Evolutionary conservation across 2,888 invertebrate genomes (phyloP), one percentile per base, ranked within the genome.

Genomic region (Orthosia gothica): DNA sequence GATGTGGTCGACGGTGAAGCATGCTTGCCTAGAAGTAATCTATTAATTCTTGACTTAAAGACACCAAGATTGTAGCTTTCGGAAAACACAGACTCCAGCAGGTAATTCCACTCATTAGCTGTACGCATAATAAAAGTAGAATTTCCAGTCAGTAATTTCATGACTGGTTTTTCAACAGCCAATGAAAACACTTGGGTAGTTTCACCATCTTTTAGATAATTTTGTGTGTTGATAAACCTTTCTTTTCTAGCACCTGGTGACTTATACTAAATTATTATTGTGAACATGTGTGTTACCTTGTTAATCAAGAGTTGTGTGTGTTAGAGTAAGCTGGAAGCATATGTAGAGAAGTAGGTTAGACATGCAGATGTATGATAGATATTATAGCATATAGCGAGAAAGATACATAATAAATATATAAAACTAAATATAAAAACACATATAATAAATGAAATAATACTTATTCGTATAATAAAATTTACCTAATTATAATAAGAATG

Each of bases 321-420:
- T 76, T 81, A 81, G 18, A 59, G 81, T 70, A 75, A 81, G 81
- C 81, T 70, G 52, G 15, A 75, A 84, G 82, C 70, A 50, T 64
- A 70, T 79, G 63, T 47, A 57, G 20, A 64, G 0, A 61, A 64
- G 59, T 61, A 61, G 18, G 45, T 70, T 62, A 81, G 54, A 47
- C 78, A 87, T 87, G 84, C 87, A 68, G 26, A 52, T 70, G 52
- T 64, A 63, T 84, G 82, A 71, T 68, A 68, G 45, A 63, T 70
- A 77, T 26, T 70, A 74, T 70, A 84, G 73, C 73, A n/a, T 63
- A 67, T 65, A 87, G 76, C 86, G n/a, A 59, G 54, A 70, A 26
- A 52, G 11, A 50, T 26, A 61, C 72, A 74, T 61, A 70, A 81
- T 76, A 84, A 67, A 84, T 59, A 77, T 15, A 84, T 86, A 78